phyloP scores from a whole-genome alignment of 2,797 vertebrate genomes.

The Girardinus metallicus region DNA sequence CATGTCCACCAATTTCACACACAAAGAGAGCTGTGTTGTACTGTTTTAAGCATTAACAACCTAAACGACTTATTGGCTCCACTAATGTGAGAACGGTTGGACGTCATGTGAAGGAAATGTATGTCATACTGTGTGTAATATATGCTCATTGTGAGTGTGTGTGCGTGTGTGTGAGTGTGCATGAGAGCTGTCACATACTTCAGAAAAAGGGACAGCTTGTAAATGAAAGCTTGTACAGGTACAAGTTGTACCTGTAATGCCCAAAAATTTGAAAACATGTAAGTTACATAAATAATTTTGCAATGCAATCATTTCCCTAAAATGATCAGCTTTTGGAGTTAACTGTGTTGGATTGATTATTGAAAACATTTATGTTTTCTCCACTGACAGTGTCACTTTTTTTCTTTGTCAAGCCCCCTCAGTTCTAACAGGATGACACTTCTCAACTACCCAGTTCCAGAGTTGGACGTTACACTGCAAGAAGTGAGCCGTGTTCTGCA shows the following conservation, averaged over 20 bases:
- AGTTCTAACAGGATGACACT: conserved; percentile 75
- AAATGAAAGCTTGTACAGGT: neutral
- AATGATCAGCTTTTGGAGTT: neutral
- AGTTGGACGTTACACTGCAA: conserved; percentile 77
- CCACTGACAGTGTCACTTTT: neutral
- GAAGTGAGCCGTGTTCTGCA: conserved; percentile 82
- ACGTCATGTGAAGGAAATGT: conserved; percentile 50
- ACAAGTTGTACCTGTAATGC: neutral
- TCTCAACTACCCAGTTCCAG: conserved; percentile 79
- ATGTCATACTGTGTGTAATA: conserved; percentile 8
- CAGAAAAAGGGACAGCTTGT: neutral
- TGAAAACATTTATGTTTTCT: neutral
- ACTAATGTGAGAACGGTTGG: conserved; percentile 55
- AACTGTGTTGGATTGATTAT: neutral
- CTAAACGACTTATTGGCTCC: conserved; percentile 58
- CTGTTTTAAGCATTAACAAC: conserved; percentile 36
- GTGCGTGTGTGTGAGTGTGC: neutral
- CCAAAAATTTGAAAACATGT: neutral
- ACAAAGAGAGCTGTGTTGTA: conserved; percentile 61
- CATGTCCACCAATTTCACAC: conserved; percentile 18
- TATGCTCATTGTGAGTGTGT: neutral
- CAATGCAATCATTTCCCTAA: neutral
- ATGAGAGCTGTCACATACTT: neutral
- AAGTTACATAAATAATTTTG: neutral
- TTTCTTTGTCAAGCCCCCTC: conserved; percentile 10